Percentiles rank a stretch among this genome's conserved stretches.
phyloP scores from a whole-genome alignment of 2,888 invertebrate species.

The Psylliodes chrysocephalus region DNA sequence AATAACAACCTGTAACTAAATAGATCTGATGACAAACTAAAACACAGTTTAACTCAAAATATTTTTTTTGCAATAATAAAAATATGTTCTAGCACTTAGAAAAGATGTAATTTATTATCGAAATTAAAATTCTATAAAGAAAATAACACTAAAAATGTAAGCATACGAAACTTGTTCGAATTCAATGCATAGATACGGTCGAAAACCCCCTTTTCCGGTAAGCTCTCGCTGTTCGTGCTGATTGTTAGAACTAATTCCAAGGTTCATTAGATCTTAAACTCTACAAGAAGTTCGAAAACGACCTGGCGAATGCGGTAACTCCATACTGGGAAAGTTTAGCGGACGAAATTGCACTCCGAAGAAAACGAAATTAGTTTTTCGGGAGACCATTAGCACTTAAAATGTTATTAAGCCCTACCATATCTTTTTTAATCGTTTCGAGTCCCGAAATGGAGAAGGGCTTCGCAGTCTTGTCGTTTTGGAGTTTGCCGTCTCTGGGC shows the following conservation, averaged over 20 bases:
- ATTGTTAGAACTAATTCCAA: constrained; percentile 27
- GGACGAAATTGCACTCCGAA: constrained; percentile 25
- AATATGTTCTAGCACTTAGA: no score
- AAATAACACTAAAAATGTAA: no score
- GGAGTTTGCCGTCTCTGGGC: background rate
- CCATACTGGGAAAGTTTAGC: constrained; percentile 17
- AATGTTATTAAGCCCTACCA: constrained; percentile 30
- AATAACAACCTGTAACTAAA: no score
- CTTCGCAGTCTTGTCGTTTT: background rate
- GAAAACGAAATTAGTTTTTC: constrained; percentile 35
- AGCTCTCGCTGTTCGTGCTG: constrained; percentile 18
- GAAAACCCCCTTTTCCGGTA: background rate
- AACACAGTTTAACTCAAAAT: no score
- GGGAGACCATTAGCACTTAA: constrained; percentile 36
- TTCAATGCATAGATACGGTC: constrained; percentile 4
- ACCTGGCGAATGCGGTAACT: constrained; percentile 29
- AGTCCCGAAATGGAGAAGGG: background rate
- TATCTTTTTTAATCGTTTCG: constrained; percentile 18
- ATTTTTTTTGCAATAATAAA: no score
- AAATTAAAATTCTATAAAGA: no score
- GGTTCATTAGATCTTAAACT: constrained; percentile 28
- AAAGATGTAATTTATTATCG: no score
- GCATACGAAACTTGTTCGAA: background rate
- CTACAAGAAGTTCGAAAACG: constrained; percentile 26
- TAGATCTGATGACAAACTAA: no score